A percentile compares a stretch with the other conserved stretches of the same genome.
Evolutionary conservation across 2,888 invertebrate genomes (phyloP).

Genomic region (Pardosa pseudoannulata): DNA sequence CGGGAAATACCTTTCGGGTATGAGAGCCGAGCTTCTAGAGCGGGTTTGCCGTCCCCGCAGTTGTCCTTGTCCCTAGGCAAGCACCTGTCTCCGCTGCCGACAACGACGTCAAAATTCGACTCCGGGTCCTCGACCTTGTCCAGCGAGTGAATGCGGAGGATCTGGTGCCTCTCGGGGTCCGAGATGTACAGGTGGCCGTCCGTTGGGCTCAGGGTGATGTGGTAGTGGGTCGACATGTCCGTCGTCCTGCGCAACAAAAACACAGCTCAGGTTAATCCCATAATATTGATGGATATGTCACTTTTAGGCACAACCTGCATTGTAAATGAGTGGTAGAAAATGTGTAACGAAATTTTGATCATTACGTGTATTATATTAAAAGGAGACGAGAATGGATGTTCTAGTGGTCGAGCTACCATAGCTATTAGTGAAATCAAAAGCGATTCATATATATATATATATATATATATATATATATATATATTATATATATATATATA

Average conservation of each 20-base stretch:
- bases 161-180: constrained; percentile 96
- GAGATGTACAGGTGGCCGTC: constrained; percentile 96
- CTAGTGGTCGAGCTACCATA: too few relatives aligned
- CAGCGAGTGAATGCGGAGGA: constrained; percentile 89
- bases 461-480: too few relatives aligned
- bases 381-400: too few relatives aligned
- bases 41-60: constrained; percentile 96
- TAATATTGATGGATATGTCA: too few relatives aligned
- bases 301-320: too few relatives aligned
- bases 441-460: too few relatives aligned
- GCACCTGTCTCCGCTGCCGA: constrained; percentile 96
- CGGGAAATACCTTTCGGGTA: constrained; percentile 94
- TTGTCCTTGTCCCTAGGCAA: constrained; percentile 94
- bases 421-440: too few relatives aligned
- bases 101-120: constrained; percentile 95
- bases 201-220: constrained; percentile 95
- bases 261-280: neutral
- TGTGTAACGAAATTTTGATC: too few relatives aligned
- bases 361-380: too few relatives aligned
- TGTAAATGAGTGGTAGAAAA: too few relatives aligned
- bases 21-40: constrained; percentile 93
- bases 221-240: constrained; percentile 95
- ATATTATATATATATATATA: too few relatives aligned
- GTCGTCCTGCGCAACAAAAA: constrained; percentile 46
- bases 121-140: constrained; percentile 90